phyloP scores from a whole-genome alignment of 2,113 vertebrate species.

The Sceloporus tristichus region DNA sequence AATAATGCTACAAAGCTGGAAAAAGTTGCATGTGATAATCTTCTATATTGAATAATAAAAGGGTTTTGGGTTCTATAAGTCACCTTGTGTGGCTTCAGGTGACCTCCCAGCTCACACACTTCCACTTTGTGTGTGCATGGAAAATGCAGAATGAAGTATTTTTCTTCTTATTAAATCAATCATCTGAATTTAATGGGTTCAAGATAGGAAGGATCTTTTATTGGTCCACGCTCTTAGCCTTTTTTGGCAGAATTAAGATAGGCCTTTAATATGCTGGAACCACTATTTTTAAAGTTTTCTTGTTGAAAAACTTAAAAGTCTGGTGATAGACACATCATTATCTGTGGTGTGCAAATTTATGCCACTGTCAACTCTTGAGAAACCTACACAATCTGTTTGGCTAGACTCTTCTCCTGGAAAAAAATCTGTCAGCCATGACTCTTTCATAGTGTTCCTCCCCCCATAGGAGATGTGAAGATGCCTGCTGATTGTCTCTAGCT shows the following conservation, averaged over 20 bases:
- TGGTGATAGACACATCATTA: not conserved
- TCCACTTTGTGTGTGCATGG: not conserved
- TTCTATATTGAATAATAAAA: not conserved
- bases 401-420: not conserved
- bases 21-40: too few species aligned
- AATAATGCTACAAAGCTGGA: too few species aligned
- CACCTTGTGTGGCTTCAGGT: not conserved
- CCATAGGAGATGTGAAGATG: not conserved
- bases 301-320: too few species aligned
- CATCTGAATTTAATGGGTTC: not conserved
- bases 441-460: not conserved
- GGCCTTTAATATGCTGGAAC: not conserved
- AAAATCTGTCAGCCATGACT: not conserved
- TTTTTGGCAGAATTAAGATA: too few species aligned
- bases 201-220: not conserved
- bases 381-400: too few species aligned
- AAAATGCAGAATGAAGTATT: too few species aligned
- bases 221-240: too few species aligned
- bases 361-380: not conserved
- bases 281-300: too few species aligned
- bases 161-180: not conserved
- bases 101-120: not conserved
- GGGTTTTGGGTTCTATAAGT: not conserved
- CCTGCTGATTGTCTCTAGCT: not conserved
- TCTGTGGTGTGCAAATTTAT: not conserved